Evolutionary conservation across 2,888 invertebrate genomes (phyloP).

Genomic region (Thymelicus sylvestris): DNA sequence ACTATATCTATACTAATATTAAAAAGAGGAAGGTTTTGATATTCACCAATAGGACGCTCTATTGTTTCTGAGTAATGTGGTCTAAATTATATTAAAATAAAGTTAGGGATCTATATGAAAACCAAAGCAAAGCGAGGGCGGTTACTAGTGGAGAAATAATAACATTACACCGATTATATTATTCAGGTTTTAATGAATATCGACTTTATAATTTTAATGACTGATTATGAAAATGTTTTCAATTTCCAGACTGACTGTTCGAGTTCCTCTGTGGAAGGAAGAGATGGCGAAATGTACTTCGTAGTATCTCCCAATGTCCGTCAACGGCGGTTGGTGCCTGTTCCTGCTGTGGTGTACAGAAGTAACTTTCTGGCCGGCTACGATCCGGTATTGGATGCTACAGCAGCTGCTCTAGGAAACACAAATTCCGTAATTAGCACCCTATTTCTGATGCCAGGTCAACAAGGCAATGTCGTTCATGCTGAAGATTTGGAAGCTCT

Average conservation of each 20-base stretch:
- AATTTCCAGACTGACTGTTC: slow-evolving; percentile 91
- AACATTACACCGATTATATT: no score
- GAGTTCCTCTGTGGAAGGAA: slow-evolving; percentile 88
- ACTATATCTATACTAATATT: no score
- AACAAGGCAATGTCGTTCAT: slow-evolving; percentile 91
- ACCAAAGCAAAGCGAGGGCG: no score
- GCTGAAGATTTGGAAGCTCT: slow-evolving; percentile 91
- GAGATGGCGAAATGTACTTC: slow-evolving; percentile 94
- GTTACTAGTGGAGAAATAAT: no score
- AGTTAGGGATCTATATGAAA: no score
- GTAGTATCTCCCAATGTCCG: slow-evolving; percentile 92
- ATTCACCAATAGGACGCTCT: no score
- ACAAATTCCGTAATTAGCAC: slow-evolving; percentile 90
- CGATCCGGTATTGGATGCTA: slow-evolving; percentile 93
- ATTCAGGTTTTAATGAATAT: no score
- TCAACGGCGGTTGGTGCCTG: slow-evolving; percentile 91
- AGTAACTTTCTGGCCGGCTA: slow-evolving; percentile 93
- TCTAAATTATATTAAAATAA: no score
- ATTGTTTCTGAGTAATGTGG: no score
- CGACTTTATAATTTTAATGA: no score
- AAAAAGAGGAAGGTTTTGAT: no score
- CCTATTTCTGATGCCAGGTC: slow-evolving; percentile 93
- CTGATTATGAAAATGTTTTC: not conserved
- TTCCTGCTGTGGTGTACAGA: slow-evolving; percentile 92
- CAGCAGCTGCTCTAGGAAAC: slow-evolving; percentile 91